phyloP scores from a whole-genome alignment of 2,888 invertebrate genomes.

The Lasioglossum vierecki region DNA sequence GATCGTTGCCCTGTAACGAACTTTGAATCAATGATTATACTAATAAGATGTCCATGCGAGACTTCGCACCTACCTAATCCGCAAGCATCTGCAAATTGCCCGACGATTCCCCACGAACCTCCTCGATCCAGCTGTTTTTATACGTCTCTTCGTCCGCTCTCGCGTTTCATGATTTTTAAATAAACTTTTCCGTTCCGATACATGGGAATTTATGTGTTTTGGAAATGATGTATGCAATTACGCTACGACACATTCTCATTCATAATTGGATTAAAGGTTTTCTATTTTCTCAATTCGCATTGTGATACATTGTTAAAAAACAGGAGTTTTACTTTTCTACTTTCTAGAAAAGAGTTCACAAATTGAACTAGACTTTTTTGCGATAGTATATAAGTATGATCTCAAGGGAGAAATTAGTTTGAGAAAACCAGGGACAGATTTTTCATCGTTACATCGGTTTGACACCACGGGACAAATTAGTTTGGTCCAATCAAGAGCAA shows the following conservation, averaged over 20 bases:
- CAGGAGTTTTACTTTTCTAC: neutral
- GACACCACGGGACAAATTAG: neutral
- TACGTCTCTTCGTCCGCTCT: neutral
- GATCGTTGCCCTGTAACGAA: conserved; percentile 76
- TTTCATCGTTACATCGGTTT: neutral
- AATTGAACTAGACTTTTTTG: neutral
- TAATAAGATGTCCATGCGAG: conserved; percentile 72
- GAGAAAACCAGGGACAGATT: neutral
- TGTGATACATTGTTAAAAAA: no score
- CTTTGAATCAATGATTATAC: conserved; percentile 79
- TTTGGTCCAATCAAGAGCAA: neutral
- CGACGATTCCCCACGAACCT: neutral
- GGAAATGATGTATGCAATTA: no score
- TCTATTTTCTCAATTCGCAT: no score
- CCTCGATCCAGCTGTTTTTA: neutral
- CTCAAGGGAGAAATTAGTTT: neutral
- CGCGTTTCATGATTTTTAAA: neutral
- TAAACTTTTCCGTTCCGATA: neutral
- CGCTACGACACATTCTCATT: neutral
- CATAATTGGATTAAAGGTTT: neutral
- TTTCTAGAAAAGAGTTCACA: neutral
- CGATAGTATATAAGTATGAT: neutral
- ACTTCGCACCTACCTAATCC: conserved; percentile 48
- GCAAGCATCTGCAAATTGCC: conserved; percentile 42
- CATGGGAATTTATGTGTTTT: no score